A percentile compares a stretch with the other conserved stretches of the same genome.
Evolutionary conservation across 1,140 invertebrate species (phyloP).

Genomic region (Octopus bimaculoides): DNA sequence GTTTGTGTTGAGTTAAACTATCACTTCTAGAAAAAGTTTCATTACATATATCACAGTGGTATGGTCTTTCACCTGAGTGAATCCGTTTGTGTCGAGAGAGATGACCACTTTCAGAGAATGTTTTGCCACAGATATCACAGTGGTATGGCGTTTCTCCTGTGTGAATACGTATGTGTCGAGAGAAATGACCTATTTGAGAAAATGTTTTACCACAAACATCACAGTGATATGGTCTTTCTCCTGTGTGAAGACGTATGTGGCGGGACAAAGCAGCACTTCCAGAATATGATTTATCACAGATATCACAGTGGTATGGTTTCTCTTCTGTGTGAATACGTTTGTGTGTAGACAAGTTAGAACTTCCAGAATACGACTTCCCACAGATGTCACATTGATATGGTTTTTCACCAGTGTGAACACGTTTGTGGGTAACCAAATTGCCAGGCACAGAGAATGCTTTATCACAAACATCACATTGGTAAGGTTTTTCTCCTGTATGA

Average conservation of each 20-base stretch:
- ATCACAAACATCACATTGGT: not conserved
- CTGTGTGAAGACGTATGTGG: slow-evolving; percentile 61
- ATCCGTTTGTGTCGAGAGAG: slow-evolving; percentile 57
- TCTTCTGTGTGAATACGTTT: slow-evolving; percentile 72
- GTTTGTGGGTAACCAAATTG: not conserved
- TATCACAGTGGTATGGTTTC: slow-evolving; percentile 68
- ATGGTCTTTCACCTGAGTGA: slow-evolving; percentile 78
- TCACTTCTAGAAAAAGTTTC: slow-evolving; percentile 23
- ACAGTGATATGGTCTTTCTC: slow-evolving; percentile 32
- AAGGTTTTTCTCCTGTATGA: not conserved
- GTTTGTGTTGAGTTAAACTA: slow-evolving; percentile 61
- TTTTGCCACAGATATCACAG: slow-evolving; percentile 18
- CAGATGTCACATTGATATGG: slow-evolving; percentile 29
- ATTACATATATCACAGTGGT: slow-evolving; percentile 57
- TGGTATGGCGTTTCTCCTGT: slow-evolving; percentile 76
- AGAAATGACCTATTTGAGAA: slow-evolving; percentile 14
- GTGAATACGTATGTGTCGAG: slow-evolving; percentile 17
- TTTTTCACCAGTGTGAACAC: slow-evolving; percentile 22
- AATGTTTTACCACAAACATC: slow-evolving; percentile 46
- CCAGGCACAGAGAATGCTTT: not conserved
- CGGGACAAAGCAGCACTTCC: slow-evolving; percentile 13
- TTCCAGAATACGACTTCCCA: slow-evolving; percentile 23
- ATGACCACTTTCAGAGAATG: slow-evolving; percentile 12
- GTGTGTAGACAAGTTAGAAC: slow-evolving; percentile 23
- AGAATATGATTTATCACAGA: slow-evolving; percentile 19